phyloP scores from a whole-genome alignment of 2,113 vertebrate species.

The Motacilla alba region DNA sequence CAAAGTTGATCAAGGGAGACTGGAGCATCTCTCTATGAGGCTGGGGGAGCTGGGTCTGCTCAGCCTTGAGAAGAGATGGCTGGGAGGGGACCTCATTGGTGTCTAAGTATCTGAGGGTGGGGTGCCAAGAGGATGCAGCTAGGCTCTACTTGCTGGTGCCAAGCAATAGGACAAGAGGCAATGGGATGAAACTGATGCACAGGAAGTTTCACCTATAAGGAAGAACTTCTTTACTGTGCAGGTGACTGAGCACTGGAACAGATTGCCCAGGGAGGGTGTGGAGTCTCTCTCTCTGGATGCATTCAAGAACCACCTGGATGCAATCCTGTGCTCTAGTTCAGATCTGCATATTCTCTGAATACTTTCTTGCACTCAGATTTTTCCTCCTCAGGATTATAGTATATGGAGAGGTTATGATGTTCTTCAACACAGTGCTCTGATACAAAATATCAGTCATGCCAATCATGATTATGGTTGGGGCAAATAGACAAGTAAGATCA shows the following conservation, averaged over 20 bases:
- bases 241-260: not conserved
- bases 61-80: fast-evolving
- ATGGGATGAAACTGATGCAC: not conserved
- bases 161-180: not conserved
- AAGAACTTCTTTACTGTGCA: not conserved
- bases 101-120: not conserved
- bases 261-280: not conserved
- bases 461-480: not conserved
- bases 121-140: not conserved
- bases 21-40: not conserved
- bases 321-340: not conserved
- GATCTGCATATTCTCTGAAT: not conserved
- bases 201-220: not conserved
- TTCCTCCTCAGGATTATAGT: not conserved
- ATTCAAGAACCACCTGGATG: not conserved
- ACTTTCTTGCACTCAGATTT: not conserved
- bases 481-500: not conserved
- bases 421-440: not conserved
- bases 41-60: not conserved
- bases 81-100: not conserved
- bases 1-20: not conserved
- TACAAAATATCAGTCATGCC: not conserved
- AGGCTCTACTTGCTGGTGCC: not conserved
- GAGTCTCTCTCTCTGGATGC: not conserved
- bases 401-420: not conserved